Conservation (phyloP, 2,888 invertebrate genomes). For the Alentia gelatinosa region DNA sequence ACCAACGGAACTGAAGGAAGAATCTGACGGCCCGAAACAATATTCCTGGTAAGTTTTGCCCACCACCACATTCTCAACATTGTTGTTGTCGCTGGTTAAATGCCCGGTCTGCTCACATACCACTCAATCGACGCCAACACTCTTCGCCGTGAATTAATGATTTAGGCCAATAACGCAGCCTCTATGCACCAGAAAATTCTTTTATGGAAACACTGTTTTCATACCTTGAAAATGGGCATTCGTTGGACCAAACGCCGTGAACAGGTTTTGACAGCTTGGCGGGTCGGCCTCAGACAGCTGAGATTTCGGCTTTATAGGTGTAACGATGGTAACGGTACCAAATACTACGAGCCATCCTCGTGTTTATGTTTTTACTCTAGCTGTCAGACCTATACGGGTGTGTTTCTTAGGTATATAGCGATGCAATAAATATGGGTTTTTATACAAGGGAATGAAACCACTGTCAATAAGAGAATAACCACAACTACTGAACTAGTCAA, state of each 20-base stretch:
- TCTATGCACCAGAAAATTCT: no score
- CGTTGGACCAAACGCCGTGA: background rate
- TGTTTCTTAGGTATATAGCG: no score
- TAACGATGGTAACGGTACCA: background rate
- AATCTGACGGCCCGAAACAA: conserved; percentile 36
- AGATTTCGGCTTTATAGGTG: background rate
- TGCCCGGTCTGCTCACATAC: background rate
- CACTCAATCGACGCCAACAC: background rate
- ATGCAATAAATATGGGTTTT: no score
- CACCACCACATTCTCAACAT: background rate
- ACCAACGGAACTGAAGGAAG: conserved; percentile 36
- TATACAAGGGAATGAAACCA: no score
- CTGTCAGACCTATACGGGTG: no score
- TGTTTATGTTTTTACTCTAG: no score
- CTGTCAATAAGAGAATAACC: no score
- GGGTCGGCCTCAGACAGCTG: no score
- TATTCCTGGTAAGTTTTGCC: conserved; percentile 53
- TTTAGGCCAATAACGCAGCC: no score
- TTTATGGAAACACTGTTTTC: no score
- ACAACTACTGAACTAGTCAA: no score
- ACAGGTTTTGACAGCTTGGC: background rate
- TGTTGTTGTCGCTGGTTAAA: background rate
- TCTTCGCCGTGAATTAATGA: background rate
- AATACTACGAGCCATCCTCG: background rate
- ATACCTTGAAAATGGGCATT: no score